Conservation (phyloP, 2,113 vertebrate species). For the Aplodontia rufa region DNA sequence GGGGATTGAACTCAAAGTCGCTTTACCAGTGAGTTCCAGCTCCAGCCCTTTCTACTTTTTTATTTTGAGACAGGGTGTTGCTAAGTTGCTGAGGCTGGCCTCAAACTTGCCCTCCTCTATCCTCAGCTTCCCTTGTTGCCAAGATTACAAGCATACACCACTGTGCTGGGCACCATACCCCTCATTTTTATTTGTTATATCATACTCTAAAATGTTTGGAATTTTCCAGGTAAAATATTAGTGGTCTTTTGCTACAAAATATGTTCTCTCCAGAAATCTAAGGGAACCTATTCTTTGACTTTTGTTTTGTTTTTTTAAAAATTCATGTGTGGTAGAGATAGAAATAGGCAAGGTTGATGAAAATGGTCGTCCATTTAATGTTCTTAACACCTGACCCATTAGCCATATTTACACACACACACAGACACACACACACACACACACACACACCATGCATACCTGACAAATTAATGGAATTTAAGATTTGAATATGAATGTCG, state of each 20-base stretch:
- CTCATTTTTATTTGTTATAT: not conserved
- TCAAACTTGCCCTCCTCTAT: too few species aligned
- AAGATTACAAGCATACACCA: too few species aligned
- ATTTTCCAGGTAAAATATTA: not conserved
- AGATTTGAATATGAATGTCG: not conserved
- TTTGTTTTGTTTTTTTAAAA: not conserved
- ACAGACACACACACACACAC: not conserved
- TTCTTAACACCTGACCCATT: not conserved
- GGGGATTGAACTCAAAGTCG: too few species aligned
- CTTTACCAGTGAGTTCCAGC: too few species aligned
- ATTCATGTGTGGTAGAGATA: not conserved
- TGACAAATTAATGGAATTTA: not conserved
- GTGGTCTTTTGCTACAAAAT: not conserved
- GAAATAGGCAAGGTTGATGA: not conserved
- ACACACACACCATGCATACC: too few species aligned
- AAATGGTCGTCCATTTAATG: not conserved
- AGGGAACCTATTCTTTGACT: not conserved
- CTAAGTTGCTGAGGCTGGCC: too few species aligned
- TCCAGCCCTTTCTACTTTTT: too few species aligned
- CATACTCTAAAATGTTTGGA: not conserved
- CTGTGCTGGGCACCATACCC: too few species aligned
- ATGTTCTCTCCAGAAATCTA: not conserved
- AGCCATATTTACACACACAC: not conserved
- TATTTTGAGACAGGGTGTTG: too few species aligned
- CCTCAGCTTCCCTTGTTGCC: too few species aligned